These are phyloP conservation scores for Microplitis manilae DNA, from an alignment of 2,888 invertebrate species.

Conservation along the genomic window DNA sequence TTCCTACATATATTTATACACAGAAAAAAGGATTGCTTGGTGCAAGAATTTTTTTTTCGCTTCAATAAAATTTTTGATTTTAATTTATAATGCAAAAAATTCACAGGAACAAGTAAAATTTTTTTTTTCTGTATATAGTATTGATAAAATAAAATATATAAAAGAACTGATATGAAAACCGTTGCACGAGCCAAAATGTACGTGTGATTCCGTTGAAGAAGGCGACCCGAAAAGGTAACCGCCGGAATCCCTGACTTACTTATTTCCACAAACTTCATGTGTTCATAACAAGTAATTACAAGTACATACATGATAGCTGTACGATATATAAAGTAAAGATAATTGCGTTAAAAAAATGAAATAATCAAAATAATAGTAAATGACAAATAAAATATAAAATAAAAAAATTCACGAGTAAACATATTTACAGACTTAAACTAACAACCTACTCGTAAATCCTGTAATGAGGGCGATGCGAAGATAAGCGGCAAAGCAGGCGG, in stretches of 20 bases:
- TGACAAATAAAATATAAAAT: not conserved
- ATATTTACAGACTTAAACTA: conserved; percentile 3
- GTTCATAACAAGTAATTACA: not conserved
- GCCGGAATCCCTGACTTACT: conserved; percentile 26
- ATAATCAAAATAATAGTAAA: too few species aligned
- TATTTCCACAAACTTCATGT: not conserved
- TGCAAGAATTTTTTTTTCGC: too few species aligned
- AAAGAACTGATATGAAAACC: not conserved
- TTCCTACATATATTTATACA: too few species aligned
- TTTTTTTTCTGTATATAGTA: too few species aligned
- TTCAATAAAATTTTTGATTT: too few species aligned
- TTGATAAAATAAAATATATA: not conserved
- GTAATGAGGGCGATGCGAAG: conserved; percentile 8
- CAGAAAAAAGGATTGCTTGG: too few species aligned
- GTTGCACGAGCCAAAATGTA: conserved; percentile 13
- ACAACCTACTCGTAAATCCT: conserved; percentile 11
- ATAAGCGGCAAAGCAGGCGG: conserved; percentile 23
- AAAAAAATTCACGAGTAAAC: not conserved
- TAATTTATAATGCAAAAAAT: too few species aligned
- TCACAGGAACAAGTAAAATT: too few species aligned
- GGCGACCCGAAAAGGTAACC: conserved; percentile 27
- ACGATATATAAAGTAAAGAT: not conserved
- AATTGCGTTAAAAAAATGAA: not conserved
- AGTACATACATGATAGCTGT: not conserved
- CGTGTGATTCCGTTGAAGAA: conserved; percentile 19